phyloP scores from a whole-genome alignment of 1,140 invertebrate genomes.

The Plectrocnemia conspersa region DNA sequence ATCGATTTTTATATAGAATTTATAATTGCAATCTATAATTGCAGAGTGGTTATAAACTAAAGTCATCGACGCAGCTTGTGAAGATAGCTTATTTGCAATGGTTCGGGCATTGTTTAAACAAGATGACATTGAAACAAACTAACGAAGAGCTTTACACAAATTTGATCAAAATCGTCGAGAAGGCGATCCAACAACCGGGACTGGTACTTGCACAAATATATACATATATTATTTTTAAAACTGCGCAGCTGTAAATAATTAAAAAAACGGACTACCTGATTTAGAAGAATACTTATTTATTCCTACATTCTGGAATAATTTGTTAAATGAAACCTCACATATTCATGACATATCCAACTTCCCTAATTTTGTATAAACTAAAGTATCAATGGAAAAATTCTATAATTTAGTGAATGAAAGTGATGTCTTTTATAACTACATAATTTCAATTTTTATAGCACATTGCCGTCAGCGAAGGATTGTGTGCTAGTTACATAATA shows the following conservation, averaged over 20 bases:
- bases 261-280: too few species aligned
- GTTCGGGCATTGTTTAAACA: slow-evolving; percentile 60
- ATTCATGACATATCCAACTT: too few species aligned
- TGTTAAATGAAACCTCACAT: too few species aligned
- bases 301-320: too few species aligned
- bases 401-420: too few species aligned
- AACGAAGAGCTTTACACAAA: slow-evolving; percentile 53
- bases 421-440: not conserved
- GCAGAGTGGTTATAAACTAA: slow-evolving; percentile 71
- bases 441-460: slow-evolving; percentile 32
- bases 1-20: slow-evolving; percentile 7
- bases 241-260: too few species aligned
- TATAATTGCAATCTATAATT: slow-evolving; percentile 35
- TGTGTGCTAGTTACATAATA: slow-evolving; percentile 70
- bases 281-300: too few species aligned
- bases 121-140: slow-evolving; percentile 47
- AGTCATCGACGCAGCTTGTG: slow-evolving; percentile 72
- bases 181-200: slow-evolving; percentile 61
- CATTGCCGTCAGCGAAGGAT: slow-evolving; percentile 69
- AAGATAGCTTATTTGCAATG: slow-evolving; percentile 74
- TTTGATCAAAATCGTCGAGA: slow-evolving; percentile 65
- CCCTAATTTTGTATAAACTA: too few species aligned
- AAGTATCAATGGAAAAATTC: too few species aligned
- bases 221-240: slow-evolving; percentile 16
- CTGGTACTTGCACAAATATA: too few species aligned